phyloP scores from a whole-genome alignment of 2,888 invertebrate species.

The Alviniconcha strummeri region DNA sequence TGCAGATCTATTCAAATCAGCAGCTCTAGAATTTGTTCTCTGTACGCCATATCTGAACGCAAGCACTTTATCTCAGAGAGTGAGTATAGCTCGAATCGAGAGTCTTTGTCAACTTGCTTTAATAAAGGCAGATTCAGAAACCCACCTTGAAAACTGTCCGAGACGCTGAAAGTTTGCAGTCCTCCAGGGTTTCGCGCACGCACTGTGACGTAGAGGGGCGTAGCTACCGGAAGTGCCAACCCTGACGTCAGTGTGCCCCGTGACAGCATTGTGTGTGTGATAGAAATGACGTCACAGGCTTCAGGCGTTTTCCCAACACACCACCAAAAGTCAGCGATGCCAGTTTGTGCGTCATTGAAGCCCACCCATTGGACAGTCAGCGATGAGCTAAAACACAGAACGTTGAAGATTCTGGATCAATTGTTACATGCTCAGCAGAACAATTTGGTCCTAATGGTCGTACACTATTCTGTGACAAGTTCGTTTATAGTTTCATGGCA shows the following conservation, averaged over 20 bases:
- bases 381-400: neutral
- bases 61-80: no score
- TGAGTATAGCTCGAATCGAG: no score
- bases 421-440: no score
- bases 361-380: constrained; percentile 40
- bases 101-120: no score
- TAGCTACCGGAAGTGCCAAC: neutral
- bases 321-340: constrained; percentile 32
- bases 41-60: no score
- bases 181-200: constrained; percentile 5
- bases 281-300: neutral
- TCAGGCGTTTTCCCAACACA: neutral
- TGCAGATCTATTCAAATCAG: no score
- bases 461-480: no score
- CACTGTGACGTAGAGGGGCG: constrained; percentile 5
- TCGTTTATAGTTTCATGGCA: no score
- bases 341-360: constrained; percentile 44
- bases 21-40: no score
- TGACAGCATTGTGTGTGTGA: neutral
- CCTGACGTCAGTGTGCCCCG: neutral
- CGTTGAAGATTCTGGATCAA: no score
- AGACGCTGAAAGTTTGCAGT: neutral
- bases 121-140: no score
- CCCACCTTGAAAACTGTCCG: neutral
- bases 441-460: no score